Percentiles rank a stretch among this genome's conserved stretches.
phyloP scores from a whole-genome alignment of 2,888 invertebrate genomes.

The Polydrusus tereticollis region DNA sequence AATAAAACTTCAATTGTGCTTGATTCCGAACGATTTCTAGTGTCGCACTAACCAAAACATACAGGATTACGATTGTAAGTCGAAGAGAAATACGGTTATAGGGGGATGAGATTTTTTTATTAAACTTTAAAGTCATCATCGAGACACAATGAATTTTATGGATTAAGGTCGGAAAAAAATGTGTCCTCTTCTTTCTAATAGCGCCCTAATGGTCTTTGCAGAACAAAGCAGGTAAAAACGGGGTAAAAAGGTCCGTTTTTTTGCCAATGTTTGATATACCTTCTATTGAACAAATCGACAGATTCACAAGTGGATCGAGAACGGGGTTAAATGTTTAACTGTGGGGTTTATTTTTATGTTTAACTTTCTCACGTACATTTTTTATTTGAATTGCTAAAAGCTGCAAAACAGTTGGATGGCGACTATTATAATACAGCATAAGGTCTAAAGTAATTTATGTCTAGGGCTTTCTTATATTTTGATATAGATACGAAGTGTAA shows the following conservation, averaged over 20 bases:
- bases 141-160: conserved; percentile 63
- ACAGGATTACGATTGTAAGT: conserved; percentile 64
- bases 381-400: conserved; percentile 24
- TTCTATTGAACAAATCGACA: conserved; percentile 66
- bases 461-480: no score
- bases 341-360: conserved; percentile 52
- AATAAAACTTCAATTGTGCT: conserved; percentile 47
- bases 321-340: conserved; percentile 60
- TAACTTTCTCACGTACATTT: conserved; percentile 58
- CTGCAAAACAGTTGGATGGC: background rate
- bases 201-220: conserved; percentile 51
- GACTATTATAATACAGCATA: no score
- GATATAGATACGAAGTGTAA: no score
- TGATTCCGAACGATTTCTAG: conserved; percentile 33
- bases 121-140: conserved; percentile 63
- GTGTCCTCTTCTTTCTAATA: conserved; percentile 55
- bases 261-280: conserved; percentile 61
- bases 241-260: conserved; percentile 57
- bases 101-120: conserved; percentile 60
- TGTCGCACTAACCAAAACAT: conserved; percentile 61
- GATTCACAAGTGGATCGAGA: conserved; percentile 63
- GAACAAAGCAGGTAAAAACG: conserved; percentile 57
- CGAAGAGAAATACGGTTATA: conserved; percentile 49
- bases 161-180: conserved; percentile 60
- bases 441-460: no score